Percentiles rank a stretch among this genome's conserved stretches.
Conservation (phyloP, 2,797 vertebrate species). For the Stomatorhinus walkeri region DNA sequence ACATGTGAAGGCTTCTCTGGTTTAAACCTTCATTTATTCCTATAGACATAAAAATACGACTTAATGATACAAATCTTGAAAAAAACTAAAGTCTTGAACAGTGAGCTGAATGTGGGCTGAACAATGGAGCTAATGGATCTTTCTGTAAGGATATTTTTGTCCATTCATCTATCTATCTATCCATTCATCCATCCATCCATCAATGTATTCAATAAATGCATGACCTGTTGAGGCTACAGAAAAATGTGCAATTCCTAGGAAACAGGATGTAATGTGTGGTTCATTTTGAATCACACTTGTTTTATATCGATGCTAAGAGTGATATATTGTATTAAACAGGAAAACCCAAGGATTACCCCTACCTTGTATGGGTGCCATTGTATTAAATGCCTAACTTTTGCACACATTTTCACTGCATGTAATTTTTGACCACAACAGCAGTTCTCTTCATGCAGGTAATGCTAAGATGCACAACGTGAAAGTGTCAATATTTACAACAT, state of each 20-base stretch:
- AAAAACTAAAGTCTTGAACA: neutral
- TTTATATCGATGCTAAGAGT: neutral
- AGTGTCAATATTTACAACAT: slow-evolving; percentile 9
- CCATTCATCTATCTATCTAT: neutral
- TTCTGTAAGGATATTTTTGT: neutral
- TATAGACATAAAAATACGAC: neutral
- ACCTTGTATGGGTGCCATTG: neutral
- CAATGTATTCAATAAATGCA: neutral
- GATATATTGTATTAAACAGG: neutral
- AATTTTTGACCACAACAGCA: neutral
- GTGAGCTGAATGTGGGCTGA: neutral
- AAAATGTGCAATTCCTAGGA: neutral
- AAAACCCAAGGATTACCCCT: neutral
- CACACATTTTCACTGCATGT: neutral
- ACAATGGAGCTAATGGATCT: neutral
- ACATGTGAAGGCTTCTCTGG: neutral
- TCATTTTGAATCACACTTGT: neutral
- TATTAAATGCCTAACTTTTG: neutral
- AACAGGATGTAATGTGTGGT: neutral
- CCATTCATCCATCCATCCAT: neutral
- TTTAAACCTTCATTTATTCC: neutral
- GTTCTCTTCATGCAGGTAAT: neutral
- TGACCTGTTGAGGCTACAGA: neutral
- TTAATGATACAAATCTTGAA: neutral
- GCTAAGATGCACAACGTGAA: neutral